Percentiles rank a stretch among this genome's conserved stretches.
Conservation (phyloP, 2,113 vertebrate species). For the Sus scrofa region T2T-Sscrofa CM000821.6:57276501-57277000, state of each 20-base stretch:
- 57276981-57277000: background rate
- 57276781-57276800: background rate
- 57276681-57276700: background rate
- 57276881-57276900: background rate
- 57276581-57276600: background rate
- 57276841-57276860: background rate
- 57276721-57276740: background rate
- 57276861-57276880: background rate
- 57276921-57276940: background rate
- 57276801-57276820: background rate
- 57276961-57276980: background rate
- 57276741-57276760: background rate
- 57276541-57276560: too few relatives aligned
- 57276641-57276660: background rate
- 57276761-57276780: background rate
- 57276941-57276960: background rate
- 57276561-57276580: background rate
- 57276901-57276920: background rate
- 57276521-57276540: too few relatives aligned
- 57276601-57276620: background rate
- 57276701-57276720: background rate
- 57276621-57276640: background rate
- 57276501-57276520: too few relatives aligned
- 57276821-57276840: background rate
- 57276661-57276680: constrained; percentile 2